phyloP scores from a whole-genome alignment of 2,113 vertebrate species.

The Siniperca knerii region DNA sequence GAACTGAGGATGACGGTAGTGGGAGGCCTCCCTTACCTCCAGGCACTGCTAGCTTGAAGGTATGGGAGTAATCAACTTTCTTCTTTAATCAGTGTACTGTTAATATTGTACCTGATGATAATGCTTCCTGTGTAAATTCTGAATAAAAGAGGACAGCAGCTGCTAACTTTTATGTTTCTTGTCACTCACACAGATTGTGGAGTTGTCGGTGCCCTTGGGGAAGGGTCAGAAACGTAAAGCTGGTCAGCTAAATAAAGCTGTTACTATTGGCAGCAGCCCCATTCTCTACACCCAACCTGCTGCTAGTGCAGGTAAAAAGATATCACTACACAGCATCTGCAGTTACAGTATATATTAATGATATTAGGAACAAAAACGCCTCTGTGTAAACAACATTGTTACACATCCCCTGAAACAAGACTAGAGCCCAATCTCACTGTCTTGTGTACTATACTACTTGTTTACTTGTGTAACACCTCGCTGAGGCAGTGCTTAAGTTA shows the following conservation, averaged over 20 bases:
- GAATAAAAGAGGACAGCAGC: not conserved
- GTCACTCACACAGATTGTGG: constrained; percentile 68
- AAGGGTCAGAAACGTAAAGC: constrained; percentile 91
- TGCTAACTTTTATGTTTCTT: not conserved
- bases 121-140: not conserved
- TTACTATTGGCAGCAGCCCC: constrained; percentile 94
- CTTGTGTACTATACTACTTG: too few relatives aligned
- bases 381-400: not conserved
- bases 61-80: constrained; percentile 6
- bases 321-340: not conserved
- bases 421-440: not conserved
- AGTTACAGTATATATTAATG: not conserved
- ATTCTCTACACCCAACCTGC: constrained; percentile 93
- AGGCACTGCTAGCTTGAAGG: constrained; percentile 43
- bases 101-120: not conserved
- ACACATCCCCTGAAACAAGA: not conserved
- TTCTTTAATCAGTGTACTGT: not conserved
- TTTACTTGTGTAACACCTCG: not conserved
- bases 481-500: not conserved
- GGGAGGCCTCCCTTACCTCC: constrained; percentile 82
- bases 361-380: not conserved
- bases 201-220: constrained; percentile 70
- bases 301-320: constrained; percentile 81
- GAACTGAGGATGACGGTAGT: constrained; percentile 91
- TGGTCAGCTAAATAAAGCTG: constrained; percentile 84